These are phyloP conservation scores for Sphinx pinastri DNA, from an alignment of 2,888 invertebrate species.

Conservation along the genomic window DNA sequence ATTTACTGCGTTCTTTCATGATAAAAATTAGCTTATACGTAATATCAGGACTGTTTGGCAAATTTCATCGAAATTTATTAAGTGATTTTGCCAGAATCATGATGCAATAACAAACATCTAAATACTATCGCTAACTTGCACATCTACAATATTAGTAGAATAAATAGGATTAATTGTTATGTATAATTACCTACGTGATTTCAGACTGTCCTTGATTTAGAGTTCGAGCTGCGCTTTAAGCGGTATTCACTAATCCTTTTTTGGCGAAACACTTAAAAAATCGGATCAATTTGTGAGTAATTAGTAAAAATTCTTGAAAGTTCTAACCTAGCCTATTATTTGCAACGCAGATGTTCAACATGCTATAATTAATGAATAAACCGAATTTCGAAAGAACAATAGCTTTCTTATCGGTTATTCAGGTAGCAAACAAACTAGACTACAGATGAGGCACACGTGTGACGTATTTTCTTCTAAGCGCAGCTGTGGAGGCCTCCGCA, in stretches of 20 bases:
- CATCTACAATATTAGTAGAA: too few relatives aligned
- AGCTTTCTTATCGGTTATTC: conserved; percentile 56
- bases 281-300: conserved; percentile 22
- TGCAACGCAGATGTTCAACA: conserved; percentile 61
- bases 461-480: conserved; percentile 77
- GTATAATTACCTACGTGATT: too few relatives aligned
- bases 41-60: too few relatives aligned
- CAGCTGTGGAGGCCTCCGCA: conserved; percentile 79
- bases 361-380: conserved; percentile 41
- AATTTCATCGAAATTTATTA: too few relatives aligned
- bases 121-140: too few relatives aligned
- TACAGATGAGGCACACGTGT: conserved; percentile 74
- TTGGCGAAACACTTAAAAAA: neutral
- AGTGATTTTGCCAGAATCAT: too few relatives aligned
- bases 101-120: too few relatives aligned
- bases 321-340: conserved; percentile 43
- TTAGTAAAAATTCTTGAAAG: conserved; percentile 18
- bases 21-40: too few relatives aligned
- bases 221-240: too few relatives aligned
- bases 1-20: too few relatives aligned
- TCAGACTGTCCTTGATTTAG: too few relatives aligned
- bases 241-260: conserved; percentile 7
- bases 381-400: conserved; percentile 37
- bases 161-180: too few relatives aligned
- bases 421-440: conserved; percentile 57